Percentiles rank a stretch among this genome's conserved stretches.
phyloP scores from a whole-genome alignment of 2,888 invertebrate genomes.

The Microchrysa polita region DNA sequence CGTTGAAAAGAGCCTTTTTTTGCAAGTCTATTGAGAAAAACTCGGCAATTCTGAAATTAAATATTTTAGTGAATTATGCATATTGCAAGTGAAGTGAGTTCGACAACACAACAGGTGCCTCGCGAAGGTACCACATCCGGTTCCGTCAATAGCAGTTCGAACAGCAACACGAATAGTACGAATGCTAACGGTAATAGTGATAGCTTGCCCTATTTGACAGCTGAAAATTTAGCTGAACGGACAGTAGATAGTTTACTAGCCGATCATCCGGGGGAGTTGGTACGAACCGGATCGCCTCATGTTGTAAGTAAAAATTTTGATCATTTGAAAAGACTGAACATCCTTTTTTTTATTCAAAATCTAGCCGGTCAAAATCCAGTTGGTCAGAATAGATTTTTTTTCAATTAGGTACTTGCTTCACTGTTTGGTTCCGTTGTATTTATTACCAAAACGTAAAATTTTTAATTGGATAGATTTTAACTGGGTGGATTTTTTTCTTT shows the following conservation, averaged over 20 bases:
- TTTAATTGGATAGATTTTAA: too few relatives aligned
- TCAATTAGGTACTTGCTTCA: too few relatives aligned
- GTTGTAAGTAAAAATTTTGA: constrained; percentile 71
- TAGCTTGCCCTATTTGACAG: constrained; percentile 71
- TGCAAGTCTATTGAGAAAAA: too few relatives aligned
- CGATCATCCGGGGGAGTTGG: constrained; percentile 91
- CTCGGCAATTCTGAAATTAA: too few relatives aligned
- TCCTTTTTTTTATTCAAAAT: too few relatives aligned
- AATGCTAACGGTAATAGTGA: constrained; percentile 58
- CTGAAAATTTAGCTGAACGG: constrained; percentile 83
- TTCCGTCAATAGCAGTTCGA: constrained; percentile 54
- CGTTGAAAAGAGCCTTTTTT: too few relatives aligned
- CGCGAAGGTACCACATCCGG: constrained; percentile 59
- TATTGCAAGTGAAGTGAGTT: constrained; percentile 81
- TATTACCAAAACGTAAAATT: too few relatives aligned
- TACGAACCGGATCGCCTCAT: constrained; percentile 94
- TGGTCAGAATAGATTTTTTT: too few relatives aligned
- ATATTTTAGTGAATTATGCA: constrained; percentile 70
- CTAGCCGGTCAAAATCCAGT: too few relatives aligned
- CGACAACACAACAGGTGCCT: constrained; percentile 71
- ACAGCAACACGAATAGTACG: constrained; percentile 55
- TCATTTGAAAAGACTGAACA: too few relatives aligned
- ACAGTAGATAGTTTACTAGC: constrained; percentile 85
- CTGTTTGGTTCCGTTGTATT: too few relatives aligned
- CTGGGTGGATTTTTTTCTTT: too few relatives aligned